Percentiles rank a stretch among this genome's conserved stretches.
Conservation (phyloP, 2,888 invertebrate species). For the Ellobium chinense region DNA sequence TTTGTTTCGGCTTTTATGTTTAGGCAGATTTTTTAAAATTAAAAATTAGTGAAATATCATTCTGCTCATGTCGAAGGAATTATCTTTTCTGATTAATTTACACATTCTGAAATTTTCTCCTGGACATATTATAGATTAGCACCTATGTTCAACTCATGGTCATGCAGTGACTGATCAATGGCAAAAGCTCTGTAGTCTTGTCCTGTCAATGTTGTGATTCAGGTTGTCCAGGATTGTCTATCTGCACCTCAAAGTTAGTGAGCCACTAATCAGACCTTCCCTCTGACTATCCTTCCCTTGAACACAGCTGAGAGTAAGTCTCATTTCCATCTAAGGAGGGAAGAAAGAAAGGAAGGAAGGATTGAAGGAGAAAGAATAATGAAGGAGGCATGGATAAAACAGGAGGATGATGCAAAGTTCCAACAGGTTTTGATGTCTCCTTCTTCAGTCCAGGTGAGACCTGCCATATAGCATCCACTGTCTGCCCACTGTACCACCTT, state of each 20-base stretch:
- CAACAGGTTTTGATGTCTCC: not conserved
- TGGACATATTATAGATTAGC: too few relatives aligned
- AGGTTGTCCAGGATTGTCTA: too few relatives aligned
- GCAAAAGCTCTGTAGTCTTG: too few relatives aligned
- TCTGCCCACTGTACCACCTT: slow-evolving; percentile 13
- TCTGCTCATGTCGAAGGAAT: too few relatives aligned
- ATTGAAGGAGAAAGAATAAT: slow-evolving; percentile 4
- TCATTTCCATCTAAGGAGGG: slow-evolving; percentile 6
- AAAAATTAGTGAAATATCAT: too few relatives aligned
- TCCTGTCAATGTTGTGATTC: too few relatives aligned
- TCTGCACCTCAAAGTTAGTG: not conserved
- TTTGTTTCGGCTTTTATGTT: too few relatives aligned
- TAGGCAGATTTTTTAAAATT: too few relatives aligned
- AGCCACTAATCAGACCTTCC: not conserved
- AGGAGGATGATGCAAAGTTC: slow-evolving; percentile 4
- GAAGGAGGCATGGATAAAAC: not conserved
- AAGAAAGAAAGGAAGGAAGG: slow-evolving; percentile 15
- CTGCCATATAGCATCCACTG: not conserved
- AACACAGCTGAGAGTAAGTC: slow-evolving; percentile 4
- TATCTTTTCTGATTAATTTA: too few relatives aligned
- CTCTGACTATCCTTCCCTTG: not conserved
- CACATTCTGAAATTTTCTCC: too few relatives aligned
- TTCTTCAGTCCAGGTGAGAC: slow-evolving; percentile 21
- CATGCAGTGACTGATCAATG: too few relatives aligned
- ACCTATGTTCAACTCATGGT: too few relatives aligned